These are phyloP conservation scores for Lepilemur ruficaudatus DNA, from an alignment of 2,797 vertebrate species.

Conservation along the genomic window DNA sequence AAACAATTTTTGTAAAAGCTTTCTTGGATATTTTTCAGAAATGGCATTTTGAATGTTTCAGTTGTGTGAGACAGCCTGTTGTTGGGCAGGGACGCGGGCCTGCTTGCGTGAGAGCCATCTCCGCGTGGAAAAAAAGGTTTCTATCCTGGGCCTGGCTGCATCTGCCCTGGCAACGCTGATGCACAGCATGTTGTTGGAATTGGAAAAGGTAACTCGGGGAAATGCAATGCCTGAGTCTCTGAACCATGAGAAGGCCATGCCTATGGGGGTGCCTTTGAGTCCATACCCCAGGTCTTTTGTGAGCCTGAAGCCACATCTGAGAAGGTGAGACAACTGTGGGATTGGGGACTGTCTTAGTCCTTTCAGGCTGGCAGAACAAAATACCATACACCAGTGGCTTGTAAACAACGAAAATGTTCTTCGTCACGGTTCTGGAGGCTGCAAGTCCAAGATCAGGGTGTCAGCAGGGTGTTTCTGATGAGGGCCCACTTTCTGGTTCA, in stretches of 20 bases:
- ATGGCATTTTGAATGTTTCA: slow-evolving; percentile 67
- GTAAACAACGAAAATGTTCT: not conserved
- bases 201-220: slow-evolving; percentile 24
- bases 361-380: not conserved
- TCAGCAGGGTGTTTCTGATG: not conserved
- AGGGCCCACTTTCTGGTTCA: not conserved
- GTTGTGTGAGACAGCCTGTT: slow-evolving; percentile 55
- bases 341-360: not conserved
- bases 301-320: not conserved
- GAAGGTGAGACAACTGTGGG: not conserved
- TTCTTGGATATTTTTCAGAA: slow-evolving; percentile 74
- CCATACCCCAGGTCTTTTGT: not conserved
- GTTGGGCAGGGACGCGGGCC: not conserved
- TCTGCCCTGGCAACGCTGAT: slow-evolving; percentile 53
- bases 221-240: not conserved
- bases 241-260: fast-evolving
- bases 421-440: not conserved
- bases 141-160: slow-evolving; percentile 48
- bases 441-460: too few relatives aligned
- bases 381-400: not conserved
- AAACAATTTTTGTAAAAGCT: slow-evolving; percentile 70
- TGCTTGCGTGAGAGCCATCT: not conserved
- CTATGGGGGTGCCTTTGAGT: not conserved
- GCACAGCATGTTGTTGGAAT: slow-evolving; percentile 7
- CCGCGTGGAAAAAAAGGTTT: slow-evolving; percentile 20